Evolutionary conservation across 1,140 invertebrate genomes (phyloP), one percentile per base, ranked within the genome.

Genomic region (Belonocnema kinseyi): DNA sequence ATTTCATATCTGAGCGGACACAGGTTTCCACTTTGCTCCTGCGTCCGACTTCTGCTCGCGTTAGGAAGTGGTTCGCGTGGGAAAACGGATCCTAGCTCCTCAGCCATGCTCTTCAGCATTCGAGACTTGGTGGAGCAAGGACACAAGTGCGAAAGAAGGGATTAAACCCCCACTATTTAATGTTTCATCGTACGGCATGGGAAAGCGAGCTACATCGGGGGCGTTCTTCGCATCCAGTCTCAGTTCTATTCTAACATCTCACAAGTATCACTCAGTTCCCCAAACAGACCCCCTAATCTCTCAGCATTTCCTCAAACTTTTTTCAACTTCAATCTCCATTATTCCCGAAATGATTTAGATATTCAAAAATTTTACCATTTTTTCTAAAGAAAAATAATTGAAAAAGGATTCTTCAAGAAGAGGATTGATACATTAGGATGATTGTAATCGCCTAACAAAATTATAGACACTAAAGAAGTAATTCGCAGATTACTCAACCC

Each of bases 161-260:
- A 90, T 89, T 77, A 86, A 85, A 87, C 80, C 88, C 89, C 90
- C 89, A 90, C 89, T 90, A 90, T 89, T 89, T 87, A 89, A 90
- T 88, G 76, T 82, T 66, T 46, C 61, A 66, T 66, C 26, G 61
- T 66, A 72, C 83, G 77, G 85, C 82, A 86, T 83, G 86, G 87
- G 84, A 88, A 90, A 89, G 87, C 88, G 82, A 88, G 87, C 83
- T 85, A 85, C 87, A 87, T 88, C 77, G 89, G 89, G 89, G 89
- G 90, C 89, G 89, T 90, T 82, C 86, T 83, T 83, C 81, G 82
- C 79, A 88, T 89, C 83, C 85, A 87, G 88, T 80, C 82, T 89
- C 89, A 90, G 89, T 91, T 80, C 85, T 85, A 88, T 83, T 89
- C 84, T 81, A 85, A 89, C 89, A 88, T 86, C 85, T 81, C 82